Base-by-base conservation (phyloP, 2,888 invertebrate species). In the Philereme transversata region DNA sequence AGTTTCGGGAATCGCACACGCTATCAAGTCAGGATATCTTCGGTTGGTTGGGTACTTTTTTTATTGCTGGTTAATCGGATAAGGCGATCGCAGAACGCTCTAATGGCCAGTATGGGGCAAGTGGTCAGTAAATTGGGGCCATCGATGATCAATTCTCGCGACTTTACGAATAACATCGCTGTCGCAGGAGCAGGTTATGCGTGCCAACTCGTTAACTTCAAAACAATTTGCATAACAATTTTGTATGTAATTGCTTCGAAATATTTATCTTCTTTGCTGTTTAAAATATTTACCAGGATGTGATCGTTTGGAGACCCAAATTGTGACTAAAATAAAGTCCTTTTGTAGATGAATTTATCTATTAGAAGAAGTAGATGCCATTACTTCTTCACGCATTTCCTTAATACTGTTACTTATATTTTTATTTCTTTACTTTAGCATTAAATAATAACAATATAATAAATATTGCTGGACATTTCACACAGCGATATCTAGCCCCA, bases 191-290 rank as follows among this genome's bases (percentile, higher is more conserved):
- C 79, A 71, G 75, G 74, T 77, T 79, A 71, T 76, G 72, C 75
- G 76, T 75, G 76, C 60, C 77, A 54, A 59, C 74, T 79, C 74
- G 76, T 79, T 78, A 74, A 69, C 75, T 78, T 77, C 74, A 74
- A 78, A 78, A 79, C 75, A 71, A 82, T 83, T 83, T 79, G 74
- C 78, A 81, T 80, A 77, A 74, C 74, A 74, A 78, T 81, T 76
- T 73, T n/a, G 9, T 46, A 51, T 51, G 50, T 60, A 36, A 51
- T 46, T 49, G 53, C 49, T 45, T 45, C 3, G 9, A 35, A 53
- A 40, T 51, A 50, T 51, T 45, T 49, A 9, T 51, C 8, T 10
- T 40, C 8, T 10, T 51, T 45, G 50, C 8, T 33, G 45, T 38
- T 33, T 51, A n/a, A 57, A 57, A 46, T 57, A 38, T 52, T 43